Evolutionary conservation across 2,113 vertebrate genomes (phyloP).

Genomic region (Rhegmatorhina hoffmannsi): DNA sequence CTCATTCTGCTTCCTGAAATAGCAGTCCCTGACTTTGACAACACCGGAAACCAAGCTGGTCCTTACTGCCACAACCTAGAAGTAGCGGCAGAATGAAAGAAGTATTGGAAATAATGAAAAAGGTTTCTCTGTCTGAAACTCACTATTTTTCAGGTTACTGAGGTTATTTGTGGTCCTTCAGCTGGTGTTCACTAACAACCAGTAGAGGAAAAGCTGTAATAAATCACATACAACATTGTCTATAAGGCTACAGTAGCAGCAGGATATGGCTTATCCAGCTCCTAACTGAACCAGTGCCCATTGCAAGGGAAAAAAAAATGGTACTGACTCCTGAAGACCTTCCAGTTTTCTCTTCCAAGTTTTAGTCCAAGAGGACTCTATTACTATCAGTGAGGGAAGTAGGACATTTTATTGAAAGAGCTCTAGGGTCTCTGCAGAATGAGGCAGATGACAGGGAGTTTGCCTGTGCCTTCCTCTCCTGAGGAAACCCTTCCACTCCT

Average conservation of each 20-base stretch:
- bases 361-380: neutral
- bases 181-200: neutral
- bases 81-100: neutral
- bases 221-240: fast-evolving
- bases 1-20: fast-evolving
- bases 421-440: neutral
- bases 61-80: neutral
- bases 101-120: neutral
- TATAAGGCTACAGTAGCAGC: neutral
- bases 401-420: neutral
- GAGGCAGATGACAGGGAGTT: neutral
- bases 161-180: neutral
- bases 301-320: neutral
- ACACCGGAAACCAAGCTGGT: fast-evolving
- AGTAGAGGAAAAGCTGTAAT: neutral
- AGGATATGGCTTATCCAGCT: neutral
- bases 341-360: neutral
- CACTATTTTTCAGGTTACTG: neutral
- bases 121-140: neutral
- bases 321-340: neutral
- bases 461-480: neutral
- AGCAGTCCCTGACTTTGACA: neutral
- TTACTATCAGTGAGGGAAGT: neutral
- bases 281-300: neutral
- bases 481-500: neutral